Evolutionary conservation across 2,113 vertebrate genomes (phyloP), one percentile per base, ranked within the genome.

Genomic region (Corythornis madagascariensis): DNA sequence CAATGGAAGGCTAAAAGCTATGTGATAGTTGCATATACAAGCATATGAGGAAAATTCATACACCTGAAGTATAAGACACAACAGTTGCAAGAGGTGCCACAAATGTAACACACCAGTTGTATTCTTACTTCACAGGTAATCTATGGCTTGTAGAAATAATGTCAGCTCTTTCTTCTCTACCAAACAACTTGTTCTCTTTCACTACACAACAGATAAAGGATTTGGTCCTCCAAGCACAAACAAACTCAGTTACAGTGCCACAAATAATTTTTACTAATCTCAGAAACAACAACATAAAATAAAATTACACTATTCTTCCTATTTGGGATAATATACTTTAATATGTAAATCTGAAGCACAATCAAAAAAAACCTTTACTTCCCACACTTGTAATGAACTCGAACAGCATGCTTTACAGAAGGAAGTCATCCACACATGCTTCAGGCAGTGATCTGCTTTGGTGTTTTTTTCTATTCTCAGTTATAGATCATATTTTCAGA

Each of bases 401-500:
- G 86, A 92, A 91, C 81, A 76, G 67, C 87, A 84, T 8, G 5
- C 0, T 0, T 43, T 87, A 66, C 47, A 80, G 25, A 48, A 38
- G 19, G 28, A 65, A 83, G 85, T 60, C 91, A 89, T 93, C 94
- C 96, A 64, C 50, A 90, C 3, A 3, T 83, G 55, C 65, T 52
- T 6, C 48, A 89, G 59, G 79, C 50, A 87, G 81, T 25, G 38
- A 72, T 70, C 69, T 76, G 78, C 72, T 96, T 92, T 65, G n/a
- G 53, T 65, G 53, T 65, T 94, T 89, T 89, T 91, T 95, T 55
- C 90, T 93, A 48, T 86, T 95, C 95, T 89, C 76, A 88, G 83
- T 94, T 96, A 92, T 31, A 86, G 60, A 96, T 92, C 73, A 70
- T 83, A 82, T 95, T 97, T 96, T 93, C 85, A 97, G 94, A 91